Base-by-base conservation (phyloP, 1,140 invertebrate genomes). In the Phortica variegata region DNA sequence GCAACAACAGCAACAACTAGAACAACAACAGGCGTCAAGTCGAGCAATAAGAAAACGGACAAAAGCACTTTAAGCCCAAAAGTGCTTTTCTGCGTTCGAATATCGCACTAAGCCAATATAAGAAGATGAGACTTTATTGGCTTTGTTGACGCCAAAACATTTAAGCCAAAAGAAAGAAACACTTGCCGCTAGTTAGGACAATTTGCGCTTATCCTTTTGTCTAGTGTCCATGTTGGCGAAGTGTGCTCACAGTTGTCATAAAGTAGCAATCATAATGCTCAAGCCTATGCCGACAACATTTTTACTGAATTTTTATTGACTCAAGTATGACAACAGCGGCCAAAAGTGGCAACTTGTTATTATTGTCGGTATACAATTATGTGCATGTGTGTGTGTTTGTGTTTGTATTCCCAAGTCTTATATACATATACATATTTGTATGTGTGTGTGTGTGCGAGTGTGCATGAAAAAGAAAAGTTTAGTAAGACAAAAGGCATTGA, bases 281-380 rank as follows among this genome's bases (percentile, higher is more conserved):
- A 60, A 66, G 63, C 63, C 63, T 60, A 68, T 60, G 63, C 63
- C 51, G 57, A 63, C 57, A 68, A 47, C 52, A 60, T 54, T 63
- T n/a, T 68, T 68, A 69, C 63, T 68, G 60, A 68, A 63, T 69
- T 68, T 68, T 68, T 68, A 68, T 68, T 68, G 63, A 68, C 65
- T 63, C 49, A 47, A 19, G 37, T 15, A 19, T 23, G 39, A 2
- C 37, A 21, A 40, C 21, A 16, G 40, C 46, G 34, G 21, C n/a
- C 42, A 44, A 49, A 29, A 42, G 32, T 43, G 26, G n/a, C 42
- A 43, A 33, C 29, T 45, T 43, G 33, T 26, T 16, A 13, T 33
- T 43, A 51, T 43, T 47, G 52, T 43, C 52, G n/a, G n/a, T n/a
- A n/a, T n/a, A n/a, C 29, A 8, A 29, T 6, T 7, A 29, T 6